Evolutionary conservation across 92 coral and sea anemone genomes (phyloP), one percentile per base, ranked within the genome.

Genomic region (Umimayanthus chanpuru): DNA sequence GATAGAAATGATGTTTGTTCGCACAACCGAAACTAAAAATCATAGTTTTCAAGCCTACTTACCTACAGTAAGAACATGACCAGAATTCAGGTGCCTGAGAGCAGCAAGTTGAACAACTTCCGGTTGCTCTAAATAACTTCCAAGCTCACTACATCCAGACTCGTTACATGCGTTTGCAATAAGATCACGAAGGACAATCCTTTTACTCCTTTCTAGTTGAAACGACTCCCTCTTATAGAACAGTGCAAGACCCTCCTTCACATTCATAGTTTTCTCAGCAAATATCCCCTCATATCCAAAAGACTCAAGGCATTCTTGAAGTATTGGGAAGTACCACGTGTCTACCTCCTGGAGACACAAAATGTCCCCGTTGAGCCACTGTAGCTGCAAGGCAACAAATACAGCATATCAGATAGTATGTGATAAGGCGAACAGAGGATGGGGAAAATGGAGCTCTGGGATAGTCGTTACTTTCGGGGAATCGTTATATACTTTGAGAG

Each of bases 311-410:
- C 80, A 89, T 72, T 86, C 92, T 53, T 82, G 74, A 53, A 94
- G 92, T 44, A 50, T 53, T 26, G 71, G 26, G 76, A 85, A 92
- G 90, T 94, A 94, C 47, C 77, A 26, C 4, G 80, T 85, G 70
- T 94, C 96, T 0, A 94, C 94, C 49, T 94, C 96, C 90, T 92
- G 96, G 16, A 94, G 82, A 43, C 93, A 90, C 28, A 94, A 38
- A 20, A 94, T 92, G 47, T 94, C 96, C 39, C 89, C 85, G 75
- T 94, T 49, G 12, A 94, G 92, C 96, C 93, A 94, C 41, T 74
- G 80, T 23, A 94, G 77, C 96, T 94, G 77, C 53, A 40, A 14
- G 11, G 79, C 20, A 61, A 61, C 8, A 61, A 21, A 61, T 20
- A 61, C 25, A 61, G 20, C 26, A 61, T 12, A 18, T 16, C 12